Conservation (phyloP, 2,113 vertebrate species). For the Brevimyrus niger region DNA sequence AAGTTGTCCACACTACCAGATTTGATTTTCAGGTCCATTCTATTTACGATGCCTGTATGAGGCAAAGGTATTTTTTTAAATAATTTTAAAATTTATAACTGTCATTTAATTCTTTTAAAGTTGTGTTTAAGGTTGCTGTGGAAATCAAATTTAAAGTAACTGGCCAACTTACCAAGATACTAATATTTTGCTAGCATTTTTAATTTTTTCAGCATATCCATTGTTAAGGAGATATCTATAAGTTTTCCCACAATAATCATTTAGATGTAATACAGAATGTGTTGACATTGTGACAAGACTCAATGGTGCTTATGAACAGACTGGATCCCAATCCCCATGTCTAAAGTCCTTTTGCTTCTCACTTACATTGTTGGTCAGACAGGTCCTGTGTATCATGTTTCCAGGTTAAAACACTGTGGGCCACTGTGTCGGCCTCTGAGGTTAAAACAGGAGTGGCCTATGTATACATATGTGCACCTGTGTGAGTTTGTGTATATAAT, state of each 20-base stretch:
- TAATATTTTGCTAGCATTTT: background rate
- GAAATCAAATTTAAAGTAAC: no score
- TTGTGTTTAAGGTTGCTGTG: background rate
- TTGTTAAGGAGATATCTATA: background rate
- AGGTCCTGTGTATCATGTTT: background rate
- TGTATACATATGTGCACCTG: conserved; percentile 8
- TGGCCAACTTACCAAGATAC: background rate
- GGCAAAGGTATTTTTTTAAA: background rate
- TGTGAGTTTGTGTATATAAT: conserved; percentile 12
- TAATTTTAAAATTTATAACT: background rate
- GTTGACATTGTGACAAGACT: background rate
- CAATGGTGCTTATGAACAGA: background rate
- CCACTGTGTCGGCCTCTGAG: conserved; percentile 7
- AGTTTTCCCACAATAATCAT: background rate
- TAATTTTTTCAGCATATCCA: background rate
- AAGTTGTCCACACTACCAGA: background rate
- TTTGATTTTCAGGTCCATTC: background rate
- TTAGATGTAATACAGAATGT: background rate
- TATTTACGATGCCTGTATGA: background rate
- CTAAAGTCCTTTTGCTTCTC: background rate
- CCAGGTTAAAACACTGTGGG: background rate
- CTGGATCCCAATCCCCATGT: background rate
- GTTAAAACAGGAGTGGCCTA: background rate
- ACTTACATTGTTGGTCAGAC: background rate
- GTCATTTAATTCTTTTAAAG: background rate